Base-by-base conservation (phyloP, 2,797 vertebrate species). In the Falco berigora region DNA sequence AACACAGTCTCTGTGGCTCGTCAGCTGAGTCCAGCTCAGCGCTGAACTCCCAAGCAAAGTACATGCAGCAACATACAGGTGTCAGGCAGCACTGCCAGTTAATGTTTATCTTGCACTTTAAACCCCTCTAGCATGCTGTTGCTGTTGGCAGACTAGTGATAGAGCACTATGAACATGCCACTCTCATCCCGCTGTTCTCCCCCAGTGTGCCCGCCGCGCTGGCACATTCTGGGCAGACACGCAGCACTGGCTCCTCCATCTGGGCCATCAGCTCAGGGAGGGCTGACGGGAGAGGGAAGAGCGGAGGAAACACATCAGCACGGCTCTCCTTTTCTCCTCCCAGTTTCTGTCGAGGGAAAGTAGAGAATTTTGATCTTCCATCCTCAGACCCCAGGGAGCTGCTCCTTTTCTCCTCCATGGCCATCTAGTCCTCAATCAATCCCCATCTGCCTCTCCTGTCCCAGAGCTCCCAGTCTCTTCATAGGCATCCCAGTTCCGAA, bases 161-260 rank as follows among this genome's bases (percentile, higher is more conserved):
- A 20, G 1, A 3, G 53, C 1, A 1, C 47, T 19, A 7, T 1
- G n/a, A 32, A 32, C 38, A 13, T n/a, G 8, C 19, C 17, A 5
- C 4, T 38, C 40, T 14, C 62, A 38, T 4, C 47, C 40, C n/a
- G 30, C 58, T 2, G 8, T 19, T n/a, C 69, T 55, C 34, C 52
- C 27, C 44, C 53, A 44, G 6, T 1, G 5, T 10, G 46, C 47
- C 55, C 19, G 7, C 3, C 5, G 63, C 4, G 38, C 38, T 14
- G 28, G 10, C 1, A 3, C 13, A 1, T 22, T 10, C 78, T 3
- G 47, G 55, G 30, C 55, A 42, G 49, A 24, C 6, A 2, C 10
- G 3, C 1, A 1, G 36, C 2, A 1, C 59, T 36, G 67, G 25
- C 5, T 38, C 28, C 42, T 42, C 55, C 30, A 1, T 2, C 46